These are phyloP conservation scores for Selene dorsalis DNA, from an alignment of 2,797 vertebrate species.

Conservation along the genomic window DNA sequence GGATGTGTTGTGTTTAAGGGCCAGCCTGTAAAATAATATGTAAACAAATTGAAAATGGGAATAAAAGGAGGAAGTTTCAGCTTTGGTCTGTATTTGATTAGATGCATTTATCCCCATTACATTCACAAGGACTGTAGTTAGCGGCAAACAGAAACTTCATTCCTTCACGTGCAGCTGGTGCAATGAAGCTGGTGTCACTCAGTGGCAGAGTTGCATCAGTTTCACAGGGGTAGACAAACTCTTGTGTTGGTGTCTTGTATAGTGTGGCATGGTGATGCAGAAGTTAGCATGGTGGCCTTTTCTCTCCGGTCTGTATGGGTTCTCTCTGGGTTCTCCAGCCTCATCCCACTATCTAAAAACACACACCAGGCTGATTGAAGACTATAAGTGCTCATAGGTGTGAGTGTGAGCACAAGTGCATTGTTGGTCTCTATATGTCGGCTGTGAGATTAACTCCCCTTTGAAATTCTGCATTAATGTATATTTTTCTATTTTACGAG, in stretches of 20 bases:
- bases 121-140: neutral
- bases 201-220: neutral
- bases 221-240: neutral
- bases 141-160: neutral
- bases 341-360: too few relatives aligned
- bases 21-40: conserved; percentile 13
- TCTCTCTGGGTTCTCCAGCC: too few relatives aligned
- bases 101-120: conserved; percentile 2
- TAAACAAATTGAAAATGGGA: conserved; percentile 34
- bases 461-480: too few relatives aligned
- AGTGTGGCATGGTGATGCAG: too few relatives aligned
- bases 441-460: too few relatives aligned
- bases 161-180: neutral
- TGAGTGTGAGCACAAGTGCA: too few relatives aligned
- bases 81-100: conserved; percentile 27
- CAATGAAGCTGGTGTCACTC: neutral
- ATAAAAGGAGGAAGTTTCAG: conserved; percentile 12
- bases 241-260: too few relatives aligned
- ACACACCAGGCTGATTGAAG: too few relatives aligned
- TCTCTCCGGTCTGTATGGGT: too few relatives aligned
- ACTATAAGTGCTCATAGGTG: too few relatives aligned
- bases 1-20: conserved; percentile 26
- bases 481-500: too few relatives aligned
- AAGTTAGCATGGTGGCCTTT: too few relatives aligned
- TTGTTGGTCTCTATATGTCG: neutral